Percentiles rank a stretch among this genome's conserved stretches.
phyloP scores from a whole-genome alignment of 2,113 vertebrate genomes.

The Columbina picui region DNA sequence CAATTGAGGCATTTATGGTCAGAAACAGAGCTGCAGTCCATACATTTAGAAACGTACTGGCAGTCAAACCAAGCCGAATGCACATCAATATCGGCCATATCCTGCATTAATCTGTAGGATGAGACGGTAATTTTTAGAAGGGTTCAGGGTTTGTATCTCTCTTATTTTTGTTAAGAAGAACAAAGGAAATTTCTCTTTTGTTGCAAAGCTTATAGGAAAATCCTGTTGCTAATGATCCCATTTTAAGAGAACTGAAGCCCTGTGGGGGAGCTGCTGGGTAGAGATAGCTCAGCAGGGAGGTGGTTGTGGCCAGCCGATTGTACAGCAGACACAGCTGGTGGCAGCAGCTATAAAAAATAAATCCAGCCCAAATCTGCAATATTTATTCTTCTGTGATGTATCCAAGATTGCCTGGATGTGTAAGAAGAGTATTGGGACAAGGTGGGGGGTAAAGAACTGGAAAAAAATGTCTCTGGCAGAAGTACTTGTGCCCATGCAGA shows the following conservation, averaged over 20 bases:
- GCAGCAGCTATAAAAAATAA: slow-evolving; percentile 9
- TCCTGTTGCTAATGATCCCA: not conserved
- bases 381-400: not conserved
- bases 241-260: not conserved
- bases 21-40: not conserved
- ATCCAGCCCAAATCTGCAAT: not conserved
- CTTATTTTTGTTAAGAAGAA: not conserved
- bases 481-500: not conserved
- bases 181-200: not conserved
- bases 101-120: not conserved
- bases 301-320: not conserved
- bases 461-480: not conserved
- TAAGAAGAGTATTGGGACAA: not conserved
- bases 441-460: not conserved
- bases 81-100: not conserved
- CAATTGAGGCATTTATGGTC: not conserved
- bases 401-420: not conserved
- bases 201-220: not conserved
- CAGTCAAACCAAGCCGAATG: not conserved
- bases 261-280: not conserved
- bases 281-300: not conserved
- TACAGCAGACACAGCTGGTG: slow-evolving; percentile 31
- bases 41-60: not conserved
- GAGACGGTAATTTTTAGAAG: not conserved
- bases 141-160: not conserved